Percentiles rank a stretch among this genome's conserved stretches.
phyloP scores from a whole-genome alignment of 2,888 invertebrate species.

The Therioaphis trifolii region DNA sequence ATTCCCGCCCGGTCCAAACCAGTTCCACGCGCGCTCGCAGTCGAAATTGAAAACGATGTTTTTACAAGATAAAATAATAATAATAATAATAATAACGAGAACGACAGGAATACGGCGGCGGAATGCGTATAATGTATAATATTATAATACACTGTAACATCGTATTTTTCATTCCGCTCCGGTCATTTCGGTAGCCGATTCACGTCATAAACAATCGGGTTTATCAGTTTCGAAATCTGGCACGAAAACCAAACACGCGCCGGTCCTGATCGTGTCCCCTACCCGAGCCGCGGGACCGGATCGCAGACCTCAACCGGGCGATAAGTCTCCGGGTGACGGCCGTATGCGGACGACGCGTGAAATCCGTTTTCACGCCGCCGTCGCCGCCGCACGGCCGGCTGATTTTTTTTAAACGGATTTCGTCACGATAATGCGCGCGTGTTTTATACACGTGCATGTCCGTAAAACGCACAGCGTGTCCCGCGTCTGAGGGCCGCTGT shows the following conservation, averaged over 20 bases:
- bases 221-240: constrained; percentile 43
- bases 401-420: too few species aligned
- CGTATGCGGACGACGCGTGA: too few species aligned
- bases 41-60: constrained; percentile 44
- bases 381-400: too few species aligned
- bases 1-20: constrained; percentile 16
- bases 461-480: too few species aligned
- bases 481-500: too few species aligned
- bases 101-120: too few species aligned
- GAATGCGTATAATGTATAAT: too few species aligned
- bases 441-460: too few species aligned
- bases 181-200: constrained; percentile 55
- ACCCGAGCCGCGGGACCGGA: background rate
- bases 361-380: too few species aligned
- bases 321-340: background rate
- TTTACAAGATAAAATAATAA: constrained; percentile 33
- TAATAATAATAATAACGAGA: background rate
- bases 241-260: background rate
- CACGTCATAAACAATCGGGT: constrained; percentile 54
- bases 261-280: too few species aligned
- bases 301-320: background rate
- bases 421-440: too few species aligned
- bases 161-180: constrained; percentile 9
- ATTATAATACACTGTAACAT: too few species aligned
- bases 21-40: background rate